Base-by-base conservation (phyloP, 1,140 invertebrate genomes). In the Magallana ariakensis region DNA sequence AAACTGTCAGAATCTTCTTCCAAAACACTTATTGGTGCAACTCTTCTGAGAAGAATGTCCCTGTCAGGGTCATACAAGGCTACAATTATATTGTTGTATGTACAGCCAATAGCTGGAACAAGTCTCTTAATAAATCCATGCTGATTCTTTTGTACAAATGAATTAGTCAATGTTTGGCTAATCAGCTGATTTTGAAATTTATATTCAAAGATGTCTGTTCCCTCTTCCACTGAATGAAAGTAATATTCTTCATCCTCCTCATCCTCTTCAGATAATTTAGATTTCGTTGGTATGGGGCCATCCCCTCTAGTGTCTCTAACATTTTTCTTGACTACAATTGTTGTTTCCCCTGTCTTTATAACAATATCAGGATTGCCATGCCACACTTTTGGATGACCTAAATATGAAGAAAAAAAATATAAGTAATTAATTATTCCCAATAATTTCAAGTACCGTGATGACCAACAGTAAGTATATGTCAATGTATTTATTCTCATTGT, bases 321-420 rank as follows among this genome's bases (percentile, higher is more conserved):
- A 62, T 62, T 62, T 16, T 19, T 62, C 19, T 62, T 62, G 15
- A 62, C 19, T 62, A 19, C 60, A 62, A 62, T 62, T 62, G 60
- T 62, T 16, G 60, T 62, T 62, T 19, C 60, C 15, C 60, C 60
- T 62, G 60, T 19, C 60, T 19, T 19, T 16, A 62, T 62, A 62
- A 62, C 15, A 62, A 62, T 62, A 62, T 62, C 60, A 62, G 60
- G 60, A 62, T 62, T 62, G 60, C 19, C 60, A 62, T 62, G 60
- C 60, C 60, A 62, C 19, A 62, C 60, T 62, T 62, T 62, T 62
- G 5, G 60, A 62, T 62, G 15, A 62, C 19, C 60, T 62, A 7
- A 62, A 62, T 15, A 62, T 4, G 8, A 62, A 62, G 19, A 62
- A 62, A 62, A 62, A 15, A 62, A 15, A 19, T 4, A 16, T 2